Evolutionary conservation across 2,797 vertebrate species (phyloP), one percentile per base, ranked within the genome.

Genomic region (Miichthys miiuy): DNA sequence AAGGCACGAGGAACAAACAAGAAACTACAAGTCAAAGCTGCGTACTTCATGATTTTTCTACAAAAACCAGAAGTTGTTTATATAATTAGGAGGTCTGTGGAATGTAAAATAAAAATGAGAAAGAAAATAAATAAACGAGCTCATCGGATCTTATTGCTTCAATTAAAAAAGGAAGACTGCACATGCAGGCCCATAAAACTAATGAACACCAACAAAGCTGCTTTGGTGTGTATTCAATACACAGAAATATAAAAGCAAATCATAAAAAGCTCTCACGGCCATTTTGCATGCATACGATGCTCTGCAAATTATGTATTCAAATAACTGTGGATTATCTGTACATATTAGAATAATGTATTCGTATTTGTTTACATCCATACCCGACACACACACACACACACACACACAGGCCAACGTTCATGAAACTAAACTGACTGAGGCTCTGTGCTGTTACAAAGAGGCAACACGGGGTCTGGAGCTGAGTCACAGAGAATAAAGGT

Each of bases 401-500:
- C 46, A 65, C 18, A 30, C 20, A 52, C 25, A 25, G 46, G 50
- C 47, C n/a, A 20, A 47, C 27, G 6, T 60, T 12, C 58, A 66
- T 25, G 27, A 41, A 72, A 63, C 14, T 62, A 58, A 51, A 72
- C 34, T 34, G 34, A 77, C 23, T 46, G 66, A 67, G 66, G 75
- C 68, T 61, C 12, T 83, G 48, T 23, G 3, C 44, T 34, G n/a
- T 42, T 12, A 84, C 74, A 85, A 86, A 75, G 69, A 79, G 72
- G 23, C 72, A 63, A 50, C 76, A 47, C 68, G 80, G 77, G 81
- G 75, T 80, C 75, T 77, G 84, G 44, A 74, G 44, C 70, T 30
- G 76, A 87, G 63, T 82, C 72, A 75, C 67, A 18, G 47, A 64
- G 56, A 79, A 80, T 71, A 83, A 85, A 87, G 75, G 85, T 84